Evolutionary conservation across 2,797 vertebrate genomes (phyloP), one percentile per base, ranked within the genome.

Genomic region (Remorina albescens): DNA sequence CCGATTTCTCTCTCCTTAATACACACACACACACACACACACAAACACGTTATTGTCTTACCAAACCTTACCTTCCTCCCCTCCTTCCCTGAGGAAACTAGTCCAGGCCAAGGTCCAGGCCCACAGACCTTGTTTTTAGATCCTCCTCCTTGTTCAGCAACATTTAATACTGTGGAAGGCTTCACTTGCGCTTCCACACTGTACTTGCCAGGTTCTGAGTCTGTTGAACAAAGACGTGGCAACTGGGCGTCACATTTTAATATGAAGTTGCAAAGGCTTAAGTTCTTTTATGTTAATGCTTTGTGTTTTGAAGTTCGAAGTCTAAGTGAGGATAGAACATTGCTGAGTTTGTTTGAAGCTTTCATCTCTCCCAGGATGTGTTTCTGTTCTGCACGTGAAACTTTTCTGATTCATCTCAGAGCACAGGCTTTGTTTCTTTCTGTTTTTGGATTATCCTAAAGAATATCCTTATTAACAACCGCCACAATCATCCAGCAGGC

Each of bases 11-110:
- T 74, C 71, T 71, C 65, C 21, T 39, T 44, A 26, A 80, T 55
- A 54, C 78, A 82, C 80, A 91, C 83, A 91, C 83, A 86, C 70
- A 84, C 86, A 37, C 11, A 53, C 78, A 83, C 80, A 90, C 83
- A 91, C 83, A 86, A 71, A 83, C 83, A 86, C 86, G 80, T 89
- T 82, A 90, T 92, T 93, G 90, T 93, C 87, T 84, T 69, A 53
- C 63, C 74, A 44, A 61, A 60, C 83, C 67, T 69, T 60, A 67
- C 74, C 74, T 74, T 60, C 41, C 67, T 41, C 26, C 47, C 41
- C 8, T 9, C 44, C 15, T 19, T 13, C 25, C 50, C 57, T 37
- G 36, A 86, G 82, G 79, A 90, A 88, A 77, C 65, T n/a, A 76
- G 80, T 60, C 68, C 80, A 83, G 79, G 87, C 83, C 65, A 69